Evolutionary conservation across 2,113 vertebrate species (phyloP).

Genomic region (Eolophus roseicapilla): DNA sequence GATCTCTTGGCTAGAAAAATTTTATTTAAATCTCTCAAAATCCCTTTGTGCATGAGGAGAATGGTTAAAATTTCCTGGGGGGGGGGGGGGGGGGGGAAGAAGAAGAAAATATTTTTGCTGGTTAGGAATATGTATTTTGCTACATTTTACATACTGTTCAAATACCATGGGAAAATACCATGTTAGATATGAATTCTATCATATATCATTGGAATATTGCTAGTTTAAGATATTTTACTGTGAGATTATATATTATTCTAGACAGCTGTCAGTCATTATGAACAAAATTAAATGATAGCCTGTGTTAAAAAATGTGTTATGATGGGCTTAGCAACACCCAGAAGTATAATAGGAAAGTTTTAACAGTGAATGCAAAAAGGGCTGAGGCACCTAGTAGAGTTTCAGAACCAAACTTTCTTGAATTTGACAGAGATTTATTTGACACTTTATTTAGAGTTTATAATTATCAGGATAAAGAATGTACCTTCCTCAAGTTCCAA

Average conservation of each 20-base stretch:
- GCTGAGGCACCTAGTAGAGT: slow-evolving; percentile 15
- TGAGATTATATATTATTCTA: not conserved
- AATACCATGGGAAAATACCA: not conserved
- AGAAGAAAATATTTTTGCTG: not conserved
- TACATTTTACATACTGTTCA: not conserved
- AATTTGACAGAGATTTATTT: slow-evolving; percentile 31
- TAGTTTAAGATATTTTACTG: not conserved
- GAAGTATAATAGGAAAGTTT: slow-evolving; percentile 12
- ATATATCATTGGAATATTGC: not conserved
- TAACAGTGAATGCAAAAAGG: slow-evolving; percentile 23
- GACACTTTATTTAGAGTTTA: slow-evolving; percentile 37
- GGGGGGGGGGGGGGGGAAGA: too few relatives aligned
- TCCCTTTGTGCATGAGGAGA: not conserved
- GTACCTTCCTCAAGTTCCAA: not conserved
- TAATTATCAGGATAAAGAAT: slow-evolving; percentile 39
- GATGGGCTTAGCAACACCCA: slow-evolving; percentile 12
- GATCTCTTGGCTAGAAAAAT: not conserved
- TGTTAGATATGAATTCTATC: not conserved
- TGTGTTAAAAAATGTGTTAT: not conserved
- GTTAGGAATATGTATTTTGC: not conserved
- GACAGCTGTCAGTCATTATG: not conserved
- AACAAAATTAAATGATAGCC: not conserved
- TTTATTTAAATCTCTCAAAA: not conserved
- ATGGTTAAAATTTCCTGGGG: not conserved
- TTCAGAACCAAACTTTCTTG: slow-evolving; percentile 25